Conservation (phyloP, 2,797 vertebrate species). For the Pseudomugil tenellus region DNA sequence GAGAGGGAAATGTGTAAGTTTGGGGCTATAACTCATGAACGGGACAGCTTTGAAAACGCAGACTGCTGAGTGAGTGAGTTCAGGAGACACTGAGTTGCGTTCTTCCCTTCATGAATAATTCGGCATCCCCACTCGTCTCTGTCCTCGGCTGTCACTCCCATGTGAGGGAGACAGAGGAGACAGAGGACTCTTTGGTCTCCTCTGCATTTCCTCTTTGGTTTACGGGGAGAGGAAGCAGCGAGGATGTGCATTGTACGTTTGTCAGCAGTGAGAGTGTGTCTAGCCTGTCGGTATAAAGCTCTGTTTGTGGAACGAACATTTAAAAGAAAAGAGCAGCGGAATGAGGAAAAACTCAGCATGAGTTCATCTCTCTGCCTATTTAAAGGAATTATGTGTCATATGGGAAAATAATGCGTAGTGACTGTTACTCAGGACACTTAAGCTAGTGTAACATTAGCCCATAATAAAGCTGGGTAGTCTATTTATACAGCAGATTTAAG, state of each 20-base stretch:
- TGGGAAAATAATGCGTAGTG: too few species aligned
- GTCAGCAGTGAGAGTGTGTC: conserved; percentile 43
- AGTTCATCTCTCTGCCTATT: conserved; percentile 14
- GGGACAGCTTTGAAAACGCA: conserved; percentile 64
- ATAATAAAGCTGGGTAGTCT: too few species aligned
- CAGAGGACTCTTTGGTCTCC: conserved; percentile 74
- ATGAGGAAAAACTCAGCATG: conserved; percentile 24
- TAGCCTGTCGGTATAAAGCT: conserved; percentile 63
- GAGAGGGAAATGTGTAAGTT: conserved; percentile 72
- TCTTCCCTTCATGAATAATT: conserved; percentile 77
- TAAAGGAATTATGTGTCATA: conserved; percentile 9
- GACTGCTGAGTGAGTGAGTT: conserved; percentile 57
- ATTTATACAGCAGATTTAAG: too few species aligned
- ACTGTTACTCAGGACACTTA: too few species aligned
- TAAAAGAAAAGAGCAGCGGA: conserved; percentile 24
- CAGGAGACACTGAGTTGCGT: conserved; percentile 74
- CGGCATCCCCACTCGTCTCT: conserved; percentile 59
- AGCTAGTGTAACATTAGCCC: too few species aligned
- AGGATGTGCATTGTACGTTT: conserved; percentile 41
- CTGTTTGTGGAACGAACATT: conserved; percentile 68
- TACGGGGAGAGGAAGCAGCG: conserved; percentile 63
- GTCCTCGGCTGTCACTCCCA: conserved; percentile 68
- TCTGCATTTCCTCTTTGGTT: conserved; percentile 74
- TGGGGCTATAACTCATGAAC: conserved; percentile 68
- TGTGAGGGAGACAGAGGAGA: conserved; percentile 69